phyloP scores from a whole-genome alignment of 2,797 vertebrate species.

The Cephalopachus bancanus region DNA sequence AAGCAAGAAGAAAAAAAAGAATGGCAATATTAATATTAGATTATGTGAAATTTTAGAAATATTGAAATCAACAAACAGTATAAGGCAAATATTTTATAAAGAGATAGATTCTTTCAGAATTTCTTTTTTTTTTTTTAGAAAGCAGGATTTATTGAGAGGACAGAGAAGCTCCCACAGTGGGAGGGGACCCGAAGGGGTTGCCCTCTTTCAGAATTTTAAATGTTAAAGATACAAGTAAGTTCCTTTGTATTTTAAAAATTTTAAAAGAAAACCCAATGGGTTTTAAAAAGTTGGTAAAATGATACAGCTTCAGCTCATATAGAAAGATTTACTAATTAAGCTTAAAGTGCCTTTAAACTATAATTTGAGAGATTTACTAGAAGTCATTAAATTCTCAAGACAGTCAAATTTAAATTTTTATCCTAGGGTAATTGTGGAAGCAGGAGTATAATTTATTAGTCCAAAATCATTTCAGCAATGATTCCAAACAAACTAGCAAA shows the following conservation, averaged over 20 bases:
- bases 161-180: no score
- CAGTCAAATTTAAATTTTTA: constrained; percentile 51
- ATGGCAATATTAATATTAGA: background rate
- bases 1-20: background rate
- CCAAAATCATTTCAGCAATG: constrained; percentile 19
- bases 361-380: constrained; percentile 55
- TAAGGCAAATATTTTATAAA: background rate
- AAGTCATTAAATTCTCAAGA: constrained; percentile 38
- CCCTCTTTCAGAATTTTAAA: background rate
- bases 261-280: background rate
- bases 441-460: background rate
- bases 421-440: constrained; percentile 10
- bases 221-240: background rate
- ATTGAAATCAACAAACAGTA: background rate
- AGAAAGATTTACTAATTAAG: constrained; percentile 61
- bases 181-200: no score
- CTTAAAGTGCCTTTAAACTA: constrained; percentile 57
- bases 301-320: background rate
- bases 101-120: background rate
- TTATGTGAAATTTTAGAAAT: background rate
- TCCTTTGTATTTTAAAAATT: constrained; percentile 32
- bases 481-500: constrained; percentile 38
- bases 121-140: background rate
- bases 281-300: constrained; percentile 51
- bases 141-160: no score